Evolutionary conservation across 2,888 invertebrate species (phyloP), one percentile per base, ranked within the genome.

Genomic region (Spilarctia lutea): DNA sequence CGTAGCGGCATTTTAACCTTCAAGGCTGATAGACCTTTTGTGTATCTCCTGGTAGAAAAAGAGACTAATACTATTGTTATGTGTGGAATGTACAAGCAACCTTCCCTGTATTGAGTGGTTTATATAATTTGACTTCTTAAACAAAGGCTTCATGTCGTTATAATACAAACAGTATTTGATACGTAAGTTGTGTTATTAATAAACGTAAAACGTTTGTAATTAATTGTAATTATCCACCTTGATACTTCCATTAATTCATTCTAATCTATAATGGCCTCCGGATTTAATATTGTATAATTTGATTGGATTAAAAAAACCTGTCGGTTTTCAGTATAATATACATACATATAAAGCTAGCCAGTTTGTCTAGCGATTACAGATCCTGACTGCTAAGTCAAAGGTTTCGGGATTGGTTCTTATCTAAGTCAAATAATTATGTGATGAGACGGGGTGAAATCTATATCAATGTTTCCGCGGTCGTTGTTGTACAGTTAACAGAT

Each of bases 1-100:
- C 95, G 96, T 75, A 94, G 96, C 56, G 94, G 96, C 11, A 96
- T 96, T 2, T 96, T 97, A 2, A 94, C 96, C 78, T 97, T 97
- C 87, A 93, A 95, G 82, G 96, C 97, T 0, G 97, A 97, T 85
- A 93, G 96, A 81, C 97, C 97, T 0, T 97, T 97, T 85, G 95
- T 96, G 16, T 97, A 97, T 88, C 92, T 97, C 84, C 97, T 97
- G 70, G 92, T 97, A 30, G 97, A 97, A 85, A 97, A 97, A 86
- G 79, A 90, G 0, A 95, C 96, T 11, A 95, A 95, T 79, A 88
- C 94, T 4, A 94, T 96, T 81, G 92, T 94, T 1, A 94, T 96
- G 68, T 94, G 94, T 63, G 96, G 96, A 30, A 84, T 94, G 18
- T 96, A 94, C 75, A 91, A 90, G 80, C 81, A 86, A 30, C 96